phyloP scores from a whole-genome alignment of 1,140 invertebrate genomes.

The Dolichoris vasculosae region DNA sequence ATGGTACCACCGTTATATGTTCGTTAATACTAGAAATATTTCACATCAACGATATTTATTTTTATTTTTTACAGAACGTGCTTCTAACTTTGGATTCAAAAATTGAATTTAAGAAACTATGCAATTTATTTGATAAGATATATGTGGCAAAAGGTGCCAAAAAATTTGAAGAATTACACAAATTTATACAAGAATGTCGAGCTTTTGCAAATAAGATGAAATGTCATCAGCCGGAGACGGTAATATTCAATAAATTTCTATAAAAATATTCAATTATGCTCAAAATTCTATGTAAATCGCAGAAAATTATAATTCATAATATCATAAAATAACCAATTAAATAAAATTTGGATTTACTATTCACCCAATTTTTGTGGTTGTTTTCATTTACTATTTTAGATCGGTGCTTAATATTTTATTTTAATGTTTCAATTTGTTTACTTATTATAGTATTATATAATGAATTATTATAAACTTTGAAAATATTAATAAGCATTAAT shows the following conservation, averaged over 20 bases:
- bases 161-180: slow-evolving; percentile 73
- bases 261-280: background rate
- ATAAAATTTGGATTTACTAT: no score
- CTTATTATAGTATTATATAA: background rate
- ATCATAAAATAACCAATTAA: no score
- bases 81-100: slow-evolving; percentile 57
- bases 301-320: no score
- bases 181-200: slow-evolving; percentile 76
- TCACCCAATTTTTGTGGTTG: no score
- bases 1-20: no score
- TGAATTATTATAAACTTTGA: background rate
- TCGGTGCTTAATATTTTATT: no score
- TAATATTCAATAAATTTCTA: slow-evolving; percentile 44
- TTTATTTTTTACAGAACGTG: slow-evolving; percentile 58
- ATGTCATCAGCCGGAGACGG: slow-evolving; percentile 56
- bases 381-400: no score
- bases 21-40: no score
- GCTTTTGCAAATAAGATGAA: slow-evolving; percentile 60
- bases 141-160: slow-evolving; percentile 63
- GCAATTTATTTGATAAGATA: slow-evolving; percentile 76
- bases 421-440: no score
- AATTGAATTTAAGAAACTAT: slow-evolving; percentile 73
- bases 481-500: background rate
- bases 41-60: no score
- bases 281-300: background rate